Evolutionary conservation across 2,113 vertebrate genomes (phyloP).

Genomic region (Suncus etruscus): DNA sequence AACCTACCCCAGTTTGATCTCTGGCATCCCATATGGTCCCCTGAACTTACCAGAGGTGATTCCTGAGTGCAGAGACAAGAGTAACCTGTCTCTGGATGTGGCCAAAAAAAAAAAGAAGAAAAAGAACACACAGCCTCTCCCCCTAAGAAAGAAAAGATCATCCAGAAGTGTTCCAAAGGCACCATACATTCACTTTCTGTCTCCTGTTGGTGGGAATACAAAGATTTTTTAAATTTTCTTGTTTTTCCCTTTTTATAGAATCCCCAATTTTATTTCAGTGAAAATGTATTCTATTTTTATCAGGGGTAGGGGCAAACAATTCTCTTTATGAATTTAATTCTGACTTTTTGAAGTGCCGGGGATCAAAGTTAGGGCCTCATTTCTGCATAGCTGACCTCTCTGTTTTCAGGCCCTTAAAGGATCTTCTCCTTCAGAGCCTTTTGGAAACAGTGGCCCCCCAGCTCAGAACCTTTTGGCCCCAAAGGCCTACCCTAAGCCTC

Average conservation of each 20-base stretch:
- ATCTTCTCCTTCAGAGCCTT: slow-evolving; percentile 6
- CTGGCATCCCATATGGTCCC: no score
- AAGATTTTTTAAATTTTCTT: slow-evolving; percentile 8
- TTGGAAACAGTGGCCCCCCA: neutral
- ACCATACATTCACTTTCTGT: neutral
- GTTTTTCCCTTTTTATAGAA: slow-evolving; percentile 47
- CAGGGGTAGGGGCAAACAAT: neutral
- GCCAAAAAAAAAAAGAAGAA: no score
- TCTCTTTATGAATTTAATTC: no score
- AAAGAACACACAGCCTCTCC: neutral
- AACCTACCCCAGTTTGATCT: no score
- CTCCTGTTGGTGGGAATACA: neutral
- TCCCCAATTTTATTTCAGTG: slow-evolving; percentile 25
- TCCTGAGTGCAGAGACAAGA: no score
- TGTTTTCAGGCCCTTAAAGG: no score
- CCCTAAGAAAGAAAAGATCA: neutral
- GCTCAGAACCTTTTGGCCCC: no score
- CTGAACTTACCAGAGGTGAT: no score
- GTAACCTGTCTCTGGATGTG: no score
- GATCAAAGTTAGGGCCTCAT: no score
- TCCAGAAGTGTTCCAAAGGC: neutral
- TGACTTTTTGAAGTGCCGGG: no score
- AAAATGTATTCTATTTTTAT: slow-evolving; percentile 56
- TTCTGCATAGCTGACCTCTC: no score
- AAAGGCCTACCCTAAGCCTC: neutral